Base-by-base conservation (phyloP, 2,113 vertebrate genomes). In the Smithornis capensis region DNA sequence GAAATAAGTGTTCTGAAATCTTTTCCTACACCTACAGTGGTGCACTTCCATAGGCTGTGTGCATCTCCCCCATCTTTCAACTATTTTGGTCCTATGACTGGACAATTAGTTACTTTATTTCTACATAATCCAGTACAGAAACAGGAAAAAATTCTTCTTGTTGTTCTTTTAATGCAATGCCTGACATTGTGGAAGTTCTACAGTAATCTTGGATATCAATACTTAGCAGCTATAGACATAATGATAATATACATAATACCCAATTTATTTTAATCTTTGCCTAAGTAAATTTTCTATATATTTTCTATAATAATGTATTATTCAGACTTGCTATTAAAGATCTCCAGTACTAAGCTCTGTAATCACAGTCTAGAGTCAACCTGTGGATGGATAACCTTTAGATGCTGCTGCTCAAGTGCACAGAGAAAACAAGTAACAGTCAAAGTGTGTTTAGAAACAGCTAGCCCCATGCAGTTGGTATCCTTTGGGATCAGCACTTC, bases 371-470 rank as follows among this genome's bases (percentile, higher is more conserved):
- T 44, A 42, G 47, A 35, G 23, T 16, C n/a, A n/a, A n/a, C n/a
- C n/a, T n/a, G n/a, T n/a, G n/a, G n/a, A n/a, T 35, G 21, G 21
- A 23, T n/a, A 82, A 19, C 6, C 23, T 65, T 57, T 19, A 78
- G 21, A 49, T 63, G 19, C 4, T 89, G 12, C 22, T 59, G 47
- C 21, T 56, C 42, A 65, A 49, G 27, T 18, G 15, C 14, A n/a
- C 0, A 60, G 12, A 59, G 35, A 60, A 87, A 79, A 64, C 5
- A 28, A 44, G 6, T 25, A 71, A 52, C 15, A 69, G n/a, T 22
- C 0, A 0, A 65, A 78, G 6, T 11, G 3, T 0, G 4, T 71
- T 62, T 60, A 35, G 38, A n/a, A 83, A 40, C 9, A 55, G 9
- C 31, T 38, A 59, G 52, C 15, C 11, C 53, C 27, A 4, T n/a